Evolutionary conservation across 2,113 vertebrate species (phyloP).

Genomic region (Hydrolagus affinis): DNA sequence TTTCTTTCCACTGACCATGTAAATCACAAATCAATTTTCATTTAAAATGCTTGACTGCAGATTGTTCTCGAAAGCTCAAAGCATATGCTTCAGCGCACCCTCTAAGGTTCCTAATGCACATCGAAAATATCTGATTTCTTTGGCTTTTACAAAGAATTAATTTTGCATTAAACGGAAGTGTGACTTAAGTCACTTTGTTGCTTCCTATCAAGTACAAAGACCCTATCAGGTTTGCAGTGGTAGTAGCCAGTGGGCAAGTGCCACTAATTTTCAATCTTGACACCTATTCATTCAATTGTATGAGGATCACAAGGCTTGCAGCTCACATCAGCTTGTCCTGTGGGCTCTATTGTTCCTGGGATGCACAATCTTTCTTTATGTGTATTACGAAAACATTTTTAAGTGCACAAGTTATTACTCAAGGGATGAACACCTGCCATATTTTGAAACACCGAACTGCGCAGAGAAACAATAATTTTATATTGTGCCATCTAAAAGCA

Average conservation of each 20-base stretch:
- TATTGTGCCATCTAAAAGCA: slow-evolving; percentile 26
- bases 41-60: slow-evolving; percentile 93
- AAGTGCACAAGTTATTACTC: slow-evolving; percentile 23
- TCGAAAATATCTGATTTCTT: slow-evolving; percentile 63
- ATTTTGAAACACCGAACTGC: slow-evolving; percentile 21
- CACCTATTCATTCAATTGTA: slow-evolving; percentile 41
- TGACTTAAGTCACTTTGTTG: slow-evolving; percentile 43
- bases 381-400: slow-evolving; percentile 16
- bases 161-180: slow-evolving; percentile 59
- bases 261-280: slow-evolving; percentile 27
- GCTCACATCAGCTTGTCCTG: not conserved
- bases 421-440: slow-evolving; percentile 29
- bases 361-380: slow-evolving; percentile 19
- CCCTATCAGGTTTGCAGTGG: not conserved
- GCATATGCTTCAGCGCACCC: slow-evolving; percentile 68
- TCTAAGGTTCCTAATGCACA: slow-evolving; percentile 70
- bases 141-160: slow-evolving; percentile 48
- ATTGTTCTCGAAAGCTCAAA: slow-evolving; percentile 82
- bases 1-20: slow-evolving; percentile 97
- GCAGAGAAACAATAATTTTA: slow-evolving; percentile 29
- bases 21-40: slow-evolving; percentile 99
- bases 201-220: slow-evolving; percentile 43
- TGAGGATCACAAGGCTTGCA: not conserved
- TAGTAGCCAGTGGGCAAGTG: not conserved
- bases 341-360: not conserved